Percentiles rank a stretch among this genome's conserved stretches.
These are phyloP conservation scores for Oreocharis arfaki DNA, from an alignment of 2,113 vertebrate genomes.

Conservation along the genomic window DNA sequence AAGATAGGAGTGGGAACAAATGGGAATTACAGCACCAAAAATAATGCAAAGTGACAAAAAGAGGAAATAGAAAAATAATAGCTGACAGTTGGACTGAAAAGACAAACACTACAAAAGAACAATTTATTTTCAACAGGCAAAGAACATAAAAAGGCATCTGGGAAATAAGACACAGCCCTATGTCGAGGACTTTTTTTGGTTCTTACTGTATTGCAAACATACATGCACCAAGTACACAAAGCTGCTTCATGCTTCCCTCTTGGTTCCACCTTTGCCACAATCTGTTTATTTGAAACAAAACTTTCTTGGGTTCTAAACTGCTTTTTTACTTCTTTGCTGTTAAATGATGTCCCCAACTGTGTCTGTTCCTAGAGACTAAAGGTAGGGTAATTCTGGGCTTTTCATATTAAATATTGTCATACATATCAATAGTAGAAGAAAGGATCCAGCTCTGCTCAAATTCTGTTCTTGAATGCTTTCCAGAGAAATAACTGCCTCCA, in stretches of 20 bases:
- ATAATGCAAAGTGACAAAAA: conserved; percentile 93
- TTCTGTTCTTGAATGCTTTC: neutral
- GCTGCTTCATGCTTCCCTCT: neutral
- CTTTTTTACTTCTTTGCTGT: neutral
- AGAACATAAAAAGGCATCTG: conserved; percentile 43
- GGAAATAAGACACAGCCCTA: conserved; percentile 11
- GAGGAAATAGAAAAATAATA: conserved; percentile 93
- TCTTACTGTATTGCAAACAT: neutral
- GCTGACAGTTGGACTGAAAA: conserved; percentile 81
- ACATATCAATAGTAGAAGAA: neutral
- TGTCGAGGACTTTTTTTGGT: neutral
- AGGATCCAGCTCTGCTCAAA: neutral
- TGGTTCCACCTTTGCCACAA: neutral
- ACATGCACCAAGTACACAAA: neutral
- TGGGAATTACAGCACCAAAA: conserved; percentile 93
- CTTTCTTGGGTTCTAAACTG: neutral
- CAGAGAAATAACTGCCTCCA: neutral
- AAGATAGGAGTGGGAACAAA: conserved; percentile 91
- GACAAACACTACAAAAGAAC: conserved; percentile 78
- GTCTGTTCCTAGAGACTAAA: neutral
- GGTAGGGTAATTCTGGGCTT: neutral
- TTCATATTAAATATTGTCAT: neutral
- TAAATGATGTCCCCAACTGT: neutral
- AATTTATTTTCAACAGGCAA: conserved; percentile 84
- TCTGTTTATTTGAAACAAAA: neutral